Percentiles rank a stretch among this genome's conserved stretches.
These are phyloP conservation scores for Torymus texanus DNA, from an alignment of 2,888 invertebrate species.

Conservation along the genomic window DNA sequence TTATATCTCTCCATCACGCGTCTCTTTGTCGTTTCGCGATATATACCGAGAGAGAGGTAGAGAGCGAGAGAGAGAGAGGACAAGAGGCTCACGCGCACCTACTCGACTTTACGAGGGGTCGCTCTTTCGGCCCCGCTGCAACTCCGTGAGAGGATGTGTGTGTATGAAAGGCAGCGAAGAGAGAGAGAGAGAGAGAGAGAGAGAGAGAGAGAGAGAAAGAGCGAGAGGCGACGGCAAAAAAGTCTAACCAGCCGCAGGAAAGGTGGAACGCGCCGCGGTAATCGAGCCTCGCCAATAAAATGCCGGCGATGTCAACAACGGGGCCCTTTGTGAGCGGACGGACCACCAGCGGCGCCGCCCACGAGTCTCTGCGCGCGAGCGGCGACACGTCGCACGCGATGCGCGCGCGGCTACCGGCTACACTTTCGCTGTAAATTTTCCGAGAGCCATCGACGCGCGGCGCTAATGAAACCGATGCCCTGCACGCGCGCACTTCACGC, in stretches of 20 bases:
- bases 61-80: too few relatives aligned
- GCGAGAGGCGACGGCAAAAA: constrained; percentile 40
- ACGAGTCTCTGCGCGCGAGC: not conserved
- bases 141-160: too few relatives aligned
- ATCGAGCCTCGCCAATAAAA: constrained; percentile 65
- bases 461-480: not conserved
- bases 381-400: not conserved
- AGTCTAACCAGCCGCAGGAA: not conserved
- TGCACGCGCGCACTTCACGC: not conserved
- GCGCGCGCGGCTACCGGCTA: too few relatives aligned
- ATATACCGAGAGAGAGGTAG: too few relatives aligned
- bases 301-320: constrained; percentile 61
- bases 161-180: constrained; percentile 18
- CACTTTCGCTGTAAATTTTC: too few relatives aligned
- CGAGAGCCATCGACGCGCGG: not conserved
- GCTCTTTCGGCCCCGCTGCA: constrained; percentile 25
- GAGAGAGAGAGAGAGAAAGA: constrained; percentile 55
- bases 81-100: constrained; percentile 43
- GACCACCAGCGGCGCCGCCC: constrained; percentile 62
- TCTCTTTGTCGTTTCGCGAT: constrained; percentile 52
- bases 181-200: constrained; percentile 52
- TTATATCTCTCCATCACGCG: constrained; percentile 36
- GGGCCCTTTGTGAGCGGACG: constrained; percentile 58
- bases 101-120: constrained; percentile 58
- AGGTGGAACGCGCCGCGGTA: constrained; percentile 36